These are phyloP conservation scores for Labeo catla DNA, from an alignment of 2,113 vertebrate species.

Conservation along the genomic window DNA sequence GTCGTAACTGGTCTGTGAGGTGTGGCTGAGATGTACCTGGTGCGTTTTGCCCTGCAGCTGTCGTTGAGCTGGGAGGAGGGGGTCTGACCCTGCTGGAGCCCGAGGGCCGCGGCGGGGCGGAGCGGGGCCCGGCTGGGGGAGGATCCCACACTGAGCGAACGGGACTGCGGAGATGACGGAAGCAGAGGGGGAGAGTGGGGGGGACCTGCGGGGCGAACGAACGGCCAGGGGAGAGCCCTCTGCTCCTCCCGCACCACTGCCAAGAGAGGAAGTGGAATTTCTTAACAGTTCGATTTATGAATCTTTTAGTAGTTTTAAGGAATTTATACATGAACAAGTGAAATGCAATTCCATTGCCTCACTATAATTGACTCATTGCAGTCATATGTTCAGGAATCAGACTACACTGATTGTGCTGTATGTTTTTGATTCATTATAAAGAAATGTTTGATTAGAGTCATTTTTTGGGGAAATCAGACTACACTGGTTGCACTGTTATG, in stretches of 20 bases:
- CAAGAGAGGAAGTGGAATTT: not conserved
- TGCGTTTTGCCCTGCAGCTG: slow-evolving; percentile 70
- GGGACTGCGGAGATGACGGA: slow-evolving; percentile 73
- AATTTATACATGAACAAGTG: not conserved
- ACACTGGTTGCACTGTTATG: not conserved
- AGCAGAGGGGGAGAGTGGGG: slow-evolving; percentile 69
- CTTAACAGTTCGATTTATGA: not conserved
- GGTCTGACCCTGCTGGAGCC: slow-evolving; percentile 58
- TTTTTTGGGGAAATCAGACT: not conserved
- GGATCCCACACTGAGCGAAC: slow-evolving; percentile 65
- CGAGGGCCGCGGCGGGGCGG: slow-evolving; percentile 47
- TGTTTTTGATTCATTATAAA: not conserved
- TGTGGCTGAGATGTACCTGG: slow-evolving; percentile 62
- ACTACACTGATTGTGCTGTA: not conserved
- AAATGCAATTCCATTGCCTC: not conserved
- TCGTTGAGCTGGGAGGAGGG: slow-evolving; percentile 63
- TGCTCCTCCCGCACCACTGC: slow-evolving; percentile 82
- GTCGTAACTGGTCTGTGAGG: not conserved
- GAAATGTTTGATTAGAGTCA: no score
- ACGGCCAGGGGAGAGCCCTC: slow-evolving; percentile 83
- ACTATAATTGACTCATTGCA: not conserved
- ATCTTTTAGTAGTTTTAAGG: not conserved
- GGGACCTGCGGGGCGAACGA: slow-evolving; percentile 69
- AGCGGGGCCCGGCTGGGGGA: slow-evolving; percentile 70
- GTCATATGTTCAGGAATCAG: not conserved